Base-by-base conservation (phyloP, 2,888 invertebrate genomes). In the Lasioglossum oenotherae region DNA sequence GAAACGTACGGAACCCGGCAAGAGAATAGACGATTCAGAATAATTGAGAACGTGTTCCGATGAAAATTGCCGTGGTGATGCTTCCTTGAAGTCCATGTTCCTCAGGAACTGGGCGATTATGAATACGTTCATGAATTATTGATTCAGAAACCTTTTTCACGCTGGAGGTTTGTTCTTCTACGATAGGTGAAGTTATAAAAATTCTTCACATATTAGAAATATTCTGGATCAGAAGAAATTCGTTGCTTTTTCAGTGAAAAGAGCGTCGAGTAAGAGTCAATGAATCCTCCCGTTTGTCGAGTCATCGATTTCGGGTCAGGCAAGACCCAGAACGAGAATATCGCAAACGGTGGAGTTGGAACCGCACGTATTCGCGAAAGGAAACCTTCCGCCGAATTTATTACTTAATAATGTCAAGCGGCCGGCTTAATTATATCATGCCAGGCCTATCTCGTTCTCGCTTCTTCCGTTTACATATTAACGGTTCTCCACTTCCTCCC, bases 401-500 rank as follows among this genome's bases (percentile, higher is more conserved):
- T 90, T 88, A 86, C 89, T 88, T 84, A 86, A 87, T 87, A 89
- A 89, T 81, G 85, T 85, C 83, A 89, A 85, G 69, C 78, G 38
- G 81, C 74, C 80, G 46, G 82, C 79, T 82, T 88, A 90, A 90
- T 90, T 89, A 89, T 83, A 84, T 87, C 83, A 72, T 74, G 71
- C 76, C 73, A 78, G 23, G 72, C 27, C 77, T 80, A 53, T 83
- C 80, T 38, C 27, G 60, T 76, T 67, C 86, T 71, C 77, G 78
- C 84, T 86, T 71, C 89, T 89, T 89, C 90, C 90, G 91, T 89
- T 90, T 90, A 88, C 88, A 88, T 90, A 88, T 91, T 91, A 91
- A 91, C 91, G 91, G 91, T 91, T 91, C 90, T 90, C 78, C 83
- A 91, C 90, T 90, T 91, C 90, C 91, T 89, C 85, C 88, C 87